These are phyloP conservation scores for Abrostola tripartita DNA, from an alignment of 2,888 invertebrate genomes.

Conservation along the genomic window DNA sequence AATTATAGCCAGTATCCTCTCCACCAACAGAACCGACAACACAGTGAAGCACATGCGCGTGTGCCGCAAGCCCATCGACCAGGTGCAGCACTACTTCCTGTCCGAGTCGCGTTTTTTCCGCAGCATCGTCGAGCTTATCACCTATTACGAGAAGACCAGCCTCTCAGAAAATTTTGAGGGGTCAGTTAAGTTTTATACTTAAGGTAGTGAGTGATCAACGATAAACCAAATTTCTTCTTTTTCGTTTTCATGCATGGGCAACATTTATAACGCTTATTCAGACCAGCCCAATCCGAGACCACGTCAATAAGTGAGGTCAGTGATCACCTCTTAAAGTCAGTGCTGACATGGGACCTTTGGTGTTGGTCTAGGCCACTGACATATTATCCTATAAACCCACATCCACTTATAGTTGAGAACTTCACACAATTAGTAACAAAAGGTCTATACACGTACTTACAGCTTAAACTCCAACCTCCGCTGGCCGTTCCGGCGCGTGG, in stretches of 20 bases:
- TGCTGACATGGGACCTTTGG: too few relatives aligned
- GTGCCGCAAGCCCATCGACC: slow-evolving; percentile 92
- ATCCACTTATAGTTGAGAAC: too few relatives aligned
- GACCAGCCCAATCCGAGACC: too few relatives aligned
- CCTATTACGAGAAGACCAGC: slow-evolving; percentile 97
- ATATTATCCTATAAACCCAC: too few relatives aligned
- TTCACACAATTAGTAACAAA: too few relatives aligned
- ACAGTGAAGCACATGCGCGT: slow-evolving; percentile 97
- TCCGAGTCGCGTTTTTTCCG: slow-evolving; percentile 97
- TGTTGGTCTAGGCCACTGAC: too few relatives aligned
- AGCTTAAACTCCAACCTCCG: slow-evolving; percentile 93
- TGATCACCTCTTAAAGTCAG: too few relatives aligned
- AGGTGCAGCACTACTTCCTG: slow-evolving; percentile 92
- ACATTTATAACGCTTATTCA: too few relatives aligned
- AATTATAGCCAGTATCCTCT: neutral
- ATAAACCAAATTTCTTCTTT: too few relatives aligned
- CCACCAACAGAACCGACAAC: slow-evolving; percentile 92
- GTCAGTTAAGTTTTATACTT: slow-evolving; percentile 76
- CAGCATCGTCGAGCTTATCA: slow-evolving; percentile 96
- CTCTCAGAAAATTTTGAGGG: slow-evolving; percentile 97
- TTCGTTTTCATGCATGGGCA: too few relatives aligned
- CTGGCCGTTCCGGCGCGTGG: slow-evolving; percentile 94
- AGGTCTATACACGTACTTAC: slow-evolving; percentile 22
- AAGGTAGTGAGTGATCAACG: neutral
- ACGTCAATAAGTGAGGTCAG: too few relatives aligned